Percentiles rank a stretch among this genome's conserved stretches.
These are phyloP conservation scores for Lordiphosa fenestrarum DNA, from an alignment of 2,888 invertebrate genomes.

Conservation along the genomic window DNA sequence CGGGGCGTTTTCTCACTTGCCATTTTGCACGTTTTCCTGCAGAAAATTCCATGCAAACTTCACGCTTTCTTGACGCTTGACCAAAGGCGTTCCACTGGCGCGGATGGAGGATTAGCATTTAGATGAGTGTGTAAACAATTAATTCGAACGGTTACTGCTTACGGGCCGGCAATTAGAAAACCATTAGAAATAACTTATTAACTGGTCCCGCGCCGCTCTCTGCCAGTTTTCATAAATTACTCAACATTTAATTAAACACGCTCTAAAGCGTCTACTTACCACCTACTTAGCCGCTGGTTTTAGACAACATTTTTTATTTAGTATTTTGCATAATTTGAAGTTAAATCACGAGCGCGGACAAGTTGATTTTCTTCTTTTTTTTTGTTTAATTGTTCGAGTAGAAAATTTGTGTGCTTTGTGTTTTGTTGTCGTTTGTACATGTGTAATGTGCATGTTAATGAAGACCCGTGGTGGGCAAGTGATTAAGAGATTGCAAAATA, in stretches of 20 bases:
- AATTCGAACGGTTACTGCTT: constrained; percentile 54
- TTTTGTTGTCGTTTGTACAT: constrained; percentile 33
- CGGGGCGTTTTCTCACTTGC: constrained; percentile 48
- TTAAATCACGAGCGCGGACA: constrained; percentile 63
- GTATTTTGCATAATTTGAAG: constrained; percentile 66
- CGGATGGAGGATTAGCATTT: constrained; percentile 59
- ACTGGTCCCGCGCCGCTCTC: constrained; percentile 9
- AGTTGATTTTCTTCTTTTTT: constrained; percentile 52
- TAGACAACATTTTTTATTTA: not conserved
- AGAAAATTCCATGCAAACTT: constrained; percentile 56
- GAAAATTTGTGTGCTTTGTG: constrained; percentile 20
- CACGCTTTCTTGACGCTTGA: constrained; percentile 62
- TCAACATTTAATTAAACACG: constrained; percentile 76
- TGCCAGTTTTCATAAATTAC: constrained; percentile 70
- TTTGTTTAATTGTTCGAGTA: constrained; percentile 38
- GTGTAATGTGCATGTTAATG: constrained; percentile 62
- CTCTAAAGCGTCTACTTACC: constrained; percentile 76
- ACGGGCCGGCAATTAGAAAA: constrained; percentile 68
- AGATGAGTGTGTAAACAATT: constrained; percentile 66
- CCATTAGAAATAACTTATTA: constrained; percentile 72
- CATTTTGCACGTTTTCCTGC: constrained; percentile 57
- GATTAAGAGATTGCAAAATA: constrained; percentile 26
- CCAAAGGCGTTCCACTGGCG: constrained; percentile 7
- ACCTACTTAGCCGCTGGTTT: constrained; percentile 68
- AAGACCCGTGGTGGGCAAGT: constrained; percentile 12